Evolutionary conservation across 2,797 vertebrate species (phyloP), one percentile per base, ranked within the genome.

Genomic region (Syndactyla subalaris): DNA sequence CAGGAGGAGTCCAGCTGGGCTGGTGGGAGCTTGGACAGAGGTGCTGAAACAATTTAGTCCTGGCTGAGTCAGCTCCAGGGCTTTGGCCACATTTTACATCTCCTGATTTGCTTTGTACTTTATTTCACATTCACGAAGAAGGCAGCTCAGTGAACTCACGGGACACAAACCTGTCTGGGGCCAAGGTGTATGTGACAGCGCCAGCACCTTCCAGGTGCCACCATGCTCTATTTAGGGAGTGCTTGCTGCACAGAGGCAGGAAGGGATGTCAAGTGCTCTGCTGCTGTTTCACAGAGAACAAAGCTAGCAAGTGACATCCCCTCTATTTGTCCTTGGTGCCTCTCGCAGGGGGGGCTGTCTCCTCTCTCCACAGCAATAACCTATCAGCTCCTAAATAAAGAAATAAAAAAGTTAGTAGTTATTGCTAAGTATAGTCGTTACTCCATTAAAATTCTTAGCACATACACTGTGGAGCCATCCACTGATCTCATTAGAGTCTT

Each of bases 401-500:
- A 72, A 74, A 86, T 63, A 15, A 12, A 85, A 46, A 72, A 87
- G 57, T 76, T 59, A 32, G 39, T 18, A 70, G 70, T 49, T 77
- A 61, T 79, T 74, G 82, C 83, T 89, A 80, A 82, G 52, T 61
- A 79, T 32, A 88, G 74, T 43, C 61, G 68, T 43, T 34, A 36
- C 26, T 30, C 48, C 46, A 85, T 89, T 92, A 65, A 90, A 95
- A 92, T 92, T 93, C 94, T 63, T 29, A 39, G 16, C 59, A 12
- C 71, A n/a, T 71, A 8, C 59, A 55, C 57, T 4, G 41, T 51
- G 63, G 51, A 90, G 63, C 71, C 77, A 86, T 73, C 80, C 88
- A 20, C 77, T 36, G 80, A 89, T 91, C 88, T 96, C 71, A 65
- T 90, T 36, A 84, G 58, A 76, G 52, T 20, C 77, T 88, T 84